These are phyloP conservation scores for Eublepharis macularius DNA, from an alignment of 2,113 vertebrate species.

Conservation along the genomic window DNA sequence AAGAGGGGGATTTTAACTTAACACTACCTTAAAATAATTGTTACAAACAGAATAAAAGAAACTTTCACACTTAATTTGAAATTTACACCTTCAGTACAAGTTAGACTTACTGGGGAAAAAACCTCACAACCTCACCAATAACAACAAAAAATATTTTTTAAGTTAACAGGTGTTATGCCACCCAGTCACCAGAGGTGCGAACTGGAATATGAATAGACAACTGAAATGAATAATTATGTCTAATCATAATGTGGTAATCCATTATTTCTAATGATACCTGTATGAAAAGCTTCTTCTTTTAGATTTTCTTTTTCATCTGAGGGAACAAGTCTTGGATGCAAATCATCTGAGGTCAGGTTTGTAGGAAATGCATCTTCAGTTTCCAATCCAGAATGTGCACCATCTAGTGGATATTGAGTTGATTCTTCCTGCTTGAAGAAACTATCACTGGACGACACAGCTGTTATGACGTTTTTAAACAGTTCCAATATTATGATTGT, in stretches of 20 bases:
- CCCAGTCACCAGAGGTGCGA: neutral
- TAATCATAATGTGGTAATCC: neutral
- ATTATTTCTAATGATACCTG: conserved; percentile 20
- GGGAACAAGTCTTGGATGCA: neutral
- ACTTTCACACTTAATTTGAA: neutral
- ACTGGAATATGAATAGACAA: neutral
- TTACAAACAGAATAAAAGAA: neutral
- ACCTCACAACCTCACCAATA: neutral
- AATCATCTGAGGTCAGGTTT: neutral
- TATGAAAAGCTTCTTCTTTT: neutral
- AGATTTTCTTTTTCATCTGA: neutral
- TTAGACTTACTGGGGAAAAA: too few relatives aligned
- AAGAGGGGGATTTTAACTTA: too few relatives aligned
- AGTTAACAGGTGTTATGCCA: neutral
- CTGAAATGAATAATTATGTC: neutral
- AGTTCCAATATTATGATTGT: conserved; percentile 11
- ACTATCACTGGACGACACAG: conserved; percentile 20
- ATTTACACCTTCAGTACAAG: neutral
- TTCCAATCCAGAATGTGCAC: neutral
- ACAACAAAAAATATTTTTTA: neutral
- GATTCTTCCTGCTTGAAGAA: conserved; percentile 20
- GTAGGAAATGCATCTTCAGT: neutral
- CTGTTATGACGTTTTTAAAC: conserved; percentile 30
- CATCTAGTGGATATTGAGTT: neutral
- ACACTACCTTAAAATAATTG: neutral